Percentiles rank a stretch among this genome's conserved stretches.
Evolutionary conservation across 2,113 vertebrate species (phyloP).

Genomic region (Gasterosteus nipponicus): DNA sequence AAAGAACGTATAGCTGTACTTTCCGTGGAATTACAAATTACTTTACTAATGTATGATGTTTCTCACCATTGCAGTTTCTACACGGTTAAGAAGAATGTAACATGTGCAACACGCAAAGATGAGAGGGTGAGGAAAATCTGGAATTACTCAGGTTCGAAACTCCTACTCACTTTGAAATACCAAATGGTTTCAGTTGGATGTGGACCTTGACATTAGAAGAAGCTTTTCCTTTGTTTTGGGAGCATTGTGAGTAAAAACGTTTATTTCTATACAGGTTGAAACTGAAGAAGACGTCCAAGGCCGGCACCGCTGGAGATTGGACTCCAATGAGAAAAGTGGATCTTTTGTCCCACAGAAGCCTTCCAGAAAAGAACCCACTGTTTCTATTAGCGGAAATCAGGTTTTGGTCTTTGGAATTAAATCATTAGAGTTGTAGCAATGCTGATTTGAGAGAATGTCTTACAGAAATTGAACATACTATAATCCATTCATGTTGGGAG

Average conservation of each 20-base stretch:
- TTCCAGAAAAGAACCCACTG: conserved; percentile 3
- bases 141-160: conserved; percentile 69
- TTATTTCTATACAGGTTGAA: conserved; percentile 48
- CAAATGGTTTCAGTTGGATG: not conserved
- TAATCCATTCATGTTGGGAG: not conserved
- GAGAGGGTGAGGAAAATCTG: conserved; percentile 73
- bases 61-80: conserved; percentile 67
- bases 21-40: not conserved
- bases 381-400: not conserved
- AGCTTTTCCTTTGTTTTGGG: not conserved
- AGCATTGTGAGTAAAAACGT: not conserved
- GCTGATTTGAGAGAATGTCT: not conserved
- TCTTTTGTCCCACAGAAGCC: not conserved
- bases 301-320: not conserved
- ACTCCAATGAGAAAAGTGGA: not conserved
- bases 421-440: not conserved
- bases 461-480: not conserved
- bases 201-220: not conserved
- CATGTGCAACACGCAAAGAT: conserved; percentile 63
- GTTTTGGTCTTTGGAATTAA: not conserved
- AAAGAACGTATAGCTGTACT: not conserved
- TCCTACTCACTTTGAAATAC: conserved; percentile 4
- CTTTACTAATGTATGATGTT: not conserved
- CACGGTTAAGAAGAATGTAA: conserved; percentile 49
- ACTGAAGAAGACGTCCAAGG: conserved; percentile 63